Evolutionary conservation across 2,888 invertebrate species (phyloP).

Genomic region (Mythimna pallens): DNA sequence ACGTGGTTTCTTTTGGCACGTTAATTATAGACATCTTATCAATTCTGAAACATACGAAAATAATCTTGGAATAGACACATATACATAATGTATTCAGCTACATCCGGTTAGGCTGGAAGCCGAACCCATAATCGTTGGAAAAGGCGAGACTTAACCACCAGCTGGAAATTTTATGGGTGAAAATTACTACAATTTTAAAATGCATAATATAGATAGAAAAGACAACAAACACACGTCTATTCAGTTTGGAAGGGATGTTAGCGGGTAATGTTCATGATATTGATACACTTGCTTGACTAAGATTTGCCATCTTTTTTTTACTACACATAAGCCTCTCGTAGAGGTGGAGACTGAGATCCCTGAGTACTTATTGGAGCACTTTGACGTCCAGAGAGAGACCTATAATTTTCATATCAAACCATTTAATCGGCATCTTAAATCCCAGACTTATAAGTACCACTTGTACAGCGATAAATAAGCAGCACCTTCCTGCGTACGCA

Average conservation of each 20-base stretch:
- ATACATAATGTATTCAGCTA: not conserved
- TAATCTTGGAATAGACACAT: not conserved
- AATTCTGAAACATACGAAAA: constrained; percentile 6
- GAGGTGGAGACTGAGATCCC: not conserved
- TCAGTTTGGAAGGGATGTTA: not conserved
- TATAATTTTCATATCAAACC: not conserved
- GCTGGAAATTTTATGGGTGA: not conserved
- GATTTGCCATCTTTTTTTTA: not conserved
- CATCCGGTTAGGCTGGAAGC: not conserved
- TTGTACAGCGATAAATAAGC: constrained; percentile 22
- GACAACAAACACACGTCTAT: not conserved
- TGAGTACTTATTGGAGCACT: not conserved
- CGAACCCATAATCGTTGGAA: no score
- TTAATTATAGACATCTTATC: constrained; percentile 26
- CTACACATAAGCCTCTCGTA: not conserved
- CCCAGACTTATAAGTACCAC: constrained; percentile 11
- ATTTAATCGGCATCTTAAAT: not conserved
- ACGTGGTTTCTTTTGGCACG: constrained; percentile 35
- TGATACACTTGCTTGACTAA: not conserved
- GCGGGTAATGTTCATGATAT: not conserved
- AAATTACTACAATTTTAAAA: not conserved
- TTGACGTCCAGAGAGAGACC: not conserved
- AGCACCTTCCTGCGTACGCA: constrained; percentile 16
- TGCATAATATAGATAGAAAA: no score
- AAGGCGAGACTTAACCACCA: not conserved